Evolutionary conservation across 2,113 vertebrate species (phyloP), one percentile per base, ranked within the genome.

Genomic region (Caloenas nicobarica): DNA sequence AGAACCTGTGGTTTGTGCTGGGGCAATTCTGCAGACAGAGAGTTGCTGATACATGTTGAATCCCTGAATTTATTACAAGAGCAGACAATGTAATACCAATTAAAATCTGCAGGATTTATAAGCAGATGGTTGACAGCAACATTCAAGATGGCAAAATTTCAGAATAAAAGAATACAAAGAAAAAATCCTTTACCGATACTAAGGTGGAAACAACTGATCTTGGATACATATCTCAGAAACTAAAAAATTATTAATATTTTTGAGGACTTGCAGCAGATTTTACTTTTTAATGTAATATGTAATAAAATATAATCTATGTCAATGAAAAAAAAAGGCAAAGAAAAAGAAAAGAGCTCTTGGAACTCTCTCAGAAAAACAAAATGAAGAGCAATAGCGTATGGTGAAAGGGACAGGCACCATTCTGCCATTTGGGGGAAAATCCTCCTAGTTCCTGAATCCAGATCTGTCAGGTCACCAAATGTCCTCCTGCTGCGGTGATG

Each of bases 391-490:
- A 31, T 51, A 33, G 9, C 5, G 2, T 34, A 13, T 73, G 42
- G 58, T 5, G 10, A 78, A 84, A 77, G 25, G 33, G 16, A 81
- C 53, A 29, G 18, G 22, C 34, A 53, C 36, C 29, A 2, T 56
- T 72, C 44, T 82, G 13, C 18, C 25, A 13, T 53, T 3, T 76
- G 14, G 29, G 21, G 29, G 11, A 77, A 58, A 62, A 7, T 70
- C 13, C 40, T 65, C 54, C n/a, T 33, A 2, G 33, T 16, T 26
- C 21, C 58, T 16, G 9, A 16, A 33, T 61, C 10, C 40, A 76
- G 33, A 24, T 13, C 28, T 0, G 0, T 57, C 36, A n/a, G 36
- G 16, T 36, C n/a, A 31, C 53, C 28, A 24, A 3, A 4, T 28
- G 19, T 40, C n/a, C n/a, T n/a, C n/a, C n/a, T n/a, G n/a, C n/a